Base-by-base conservation (phyloP, 2,797 vertebrate species). In the Okamejei kenojei region DNA sequence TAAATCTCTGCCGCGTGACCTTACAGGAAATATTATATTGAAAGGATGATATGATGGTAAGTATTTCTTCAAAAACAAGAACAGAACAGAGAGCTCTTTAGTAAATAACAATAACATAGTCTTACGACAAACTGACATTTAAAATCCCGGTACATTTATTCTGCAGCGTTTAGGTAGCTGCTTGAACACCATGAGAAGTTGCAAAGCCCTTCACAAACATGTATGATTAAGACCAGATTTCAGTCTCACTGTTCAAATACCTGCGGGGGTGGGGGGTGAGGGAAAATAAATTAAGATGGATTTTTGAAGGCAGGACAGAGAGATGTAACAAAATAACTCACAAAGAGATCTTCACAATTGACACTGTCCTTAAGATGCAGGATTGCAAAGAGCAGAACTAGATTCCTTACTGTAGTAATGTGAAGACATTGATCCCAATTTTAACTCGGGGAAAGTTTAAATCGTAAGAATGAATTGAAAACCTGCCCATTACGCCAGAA, bases 1-100 rank as follows among this genome's bases (percentile, higher is more conserved):
- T 92, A 74, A 92, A 92, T 74, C 90, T 92, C 71, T 92, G 90
- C 38, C 54, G 26, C 15, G 71, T 74, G 71, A 76, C 71, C 90
- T 92, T 92, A 74, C 32, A 92, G 38, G 29, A 45, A 17, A 68
- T 23, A n/a, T 35, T 88, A 32, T 32, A 88, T 68, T n/a, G 68
- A 88, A 88, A 88, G 71, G 38, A 74, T 71, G 76, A 76, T 23
- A 76, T 76, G 71, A 73, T 15, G 26, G 26, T 45, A 80, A 73
- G 71, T 23, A 19, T 63, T 21, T 17, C 58, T 88, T 45, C 45
- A 15, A 68, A 68, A 68, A 88, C 29, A 63, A 63, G 19, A 71
- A 21, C 15, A 68, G 35, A 68, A 90, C 21, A 71, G 61, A 35
- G 35, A 38, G 86, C 63, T 38, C 86, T 38, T 90, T 29, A 15